phyloP scores from a whole-genome alignment of 2,797 vertebrate genomes.

The Phrynocephalus forsythii region DNA sequence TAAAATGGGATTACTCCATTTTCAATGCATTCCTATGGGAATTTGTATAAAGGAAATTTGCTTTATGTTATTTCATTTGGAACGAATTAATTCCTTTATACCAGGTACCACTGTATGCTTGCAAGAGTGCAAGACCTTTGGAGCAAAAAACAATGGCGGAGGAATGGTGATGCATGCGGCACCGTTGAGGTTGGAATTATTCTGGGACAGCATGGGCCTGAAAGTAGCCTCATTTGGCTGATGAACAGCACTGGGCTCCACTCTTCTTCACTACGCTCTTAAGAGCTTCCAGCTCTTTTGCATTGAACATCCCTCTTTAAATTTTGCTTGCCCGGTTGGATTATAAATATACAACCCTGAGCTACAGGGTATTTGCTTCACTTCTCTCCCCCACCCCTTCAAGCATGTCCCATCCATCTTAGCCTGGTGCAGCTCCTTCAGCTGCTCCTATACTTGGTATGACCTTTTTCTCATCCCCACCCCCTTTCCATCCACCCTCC shows the following conservation, averaged over 20 bases:
- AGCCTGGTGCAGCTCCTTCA: constrained; percentile 82
- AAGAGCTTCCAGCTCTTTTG: constrained; percentile 45
- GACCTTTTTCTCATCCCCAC: constrained; percentile 60
- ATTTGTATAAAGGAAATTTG: too few relatives aligned
- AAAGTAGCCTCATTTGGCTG: fast-evolving
- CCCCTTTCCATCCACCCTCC: constrained; percentile 40
- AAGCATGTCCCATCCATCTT: constrained; percentile 82
- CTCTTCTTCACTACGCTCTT: not conserved
- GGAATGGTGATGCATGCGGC: not conserved
- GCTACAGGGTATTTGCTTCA: constrained; percentile 64
- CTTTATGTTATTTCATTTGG: too few relatives aligned
- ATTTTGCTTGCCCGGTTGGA: constrained; percentile 78
- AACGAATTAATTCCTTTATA: too few relatives aligned
- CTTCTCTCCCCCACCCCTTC: constrained; percentile 62
- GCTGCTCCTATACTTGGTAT: constrained; percentile 84
- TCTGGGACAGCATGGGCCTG: not conserved
- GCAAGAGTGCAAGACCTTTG: fast-evolving
- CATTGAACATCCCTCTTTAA: constrained; percentile 62
- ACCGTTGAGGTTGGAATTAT: not conserved
- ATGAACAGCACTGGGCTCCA: fast-evolving
- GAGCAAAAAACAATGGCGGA: not conserved
- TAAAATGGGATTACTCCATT: too few relatives aligned
- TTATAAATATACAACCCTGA: constrained; percentile 89
- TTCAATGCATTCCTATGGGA: too few relatives aligned
- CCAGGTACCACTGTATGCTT: not conserved